Evolutionary conservation across 2,888 invertebrate genomes (phyloP), one percentile per base, ranked within the genome.

Genomic region (Disparrhopalites patrizii): DNA sequence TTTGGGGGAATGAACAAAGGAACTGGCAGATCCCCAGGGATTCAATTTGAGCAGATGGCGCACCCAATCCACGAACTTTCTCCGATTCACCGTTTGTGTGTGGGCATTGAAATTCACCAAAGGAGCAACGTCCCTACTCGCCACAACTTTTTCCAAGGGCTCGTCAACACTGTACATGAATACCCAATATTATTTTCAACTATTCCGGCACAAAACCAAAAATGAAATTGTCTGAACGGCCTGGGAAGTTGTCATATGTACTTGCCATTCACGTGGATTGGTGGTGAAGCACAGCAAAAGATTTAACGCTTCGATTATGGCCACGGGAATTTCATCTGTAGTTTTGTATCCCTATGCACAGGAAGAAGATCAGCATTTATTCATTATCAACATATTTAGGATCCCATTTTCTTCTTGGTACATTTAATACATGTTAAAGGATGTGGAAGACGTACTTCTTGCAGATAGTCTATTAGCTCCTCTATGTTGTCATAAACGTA

Each of bases 11-110:
- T 58, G 63, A 5, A 70, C 61, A 25, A 68, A 63, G 2, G 65
- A 40, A n/a, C 60, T 63, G n/a, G 67, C 67, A 54, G 70, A 67
- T n/a, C 70, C 68, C 68, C 70, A 70, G 1, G 70, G 68, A 31
- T 70, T 70, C 7, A 68, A 27, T 28, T 65, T 68, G 10, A 70
- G 36, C 18, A 65, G 62, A 15, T n/a, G 47, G 25, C 40, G 31
- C 1, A 68, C 47, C 70, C 70, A 70, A 2, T 36, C 50, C 25
- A 68, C 38, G 47, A 70, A 65, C 5, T 38, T 50, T 2, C n/a
- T 30, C 18, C 65, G 66, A 40, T 62, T 54, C 1, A 70, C 67
- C n/a, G 68, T 70, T 3, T 36, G 10, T n/a, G 50, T 54, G 23
- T 54, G 30, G 5, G n/a, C 8, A n/a, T 57, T 40, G 36, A 57